A percentile compares a stretch with the other conserved stretches of the same genome.
Evolutionary conservation across 2,888 invertebrate genomes (phyloP).

Genomic region (Noctua janthe): DNA sequence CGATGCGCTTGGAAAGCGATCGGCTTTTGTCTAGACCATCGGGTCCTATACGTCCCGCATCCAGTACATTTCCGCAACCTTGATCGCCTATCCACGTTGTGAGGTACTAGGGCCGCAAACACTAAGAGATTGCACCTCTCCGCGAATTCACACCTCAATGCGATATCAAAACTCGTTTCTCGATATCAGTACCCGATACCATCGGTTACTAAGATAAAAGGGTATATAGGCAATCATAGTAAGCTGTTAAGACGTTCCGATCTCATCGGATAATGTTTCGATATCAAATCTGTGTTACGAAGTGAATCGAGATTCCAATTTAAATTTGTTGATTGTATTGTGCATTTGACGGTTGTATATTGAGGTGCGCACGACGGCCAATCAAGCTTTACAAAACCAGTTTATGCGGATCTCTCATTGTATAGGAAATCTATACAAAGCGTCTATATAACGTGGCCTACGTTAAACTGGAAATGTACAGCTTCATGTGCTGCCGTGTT

Average conservation of each 20-base stretch:
- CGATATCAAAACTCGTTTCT: constrained; percentile 24
- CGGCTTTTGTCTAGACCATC: no score
- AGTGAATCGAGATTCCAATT: constrained; percentile 4
- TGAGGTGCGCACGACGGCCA: neutral
- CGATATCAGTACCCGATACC: neutral
- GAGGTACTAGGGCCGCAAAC: neutral
- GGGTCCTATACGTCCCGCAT: neutral
- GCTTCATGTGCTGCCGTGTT: no score
- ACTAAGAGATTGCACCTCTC: constrained; percentile 7
- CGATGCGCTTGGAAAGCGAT: no score
- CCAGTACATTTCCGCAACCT: neutral
- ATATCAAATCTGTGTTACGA: constrained; percentile 33
- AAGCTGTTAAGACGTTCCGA: constrained; percentile 16
- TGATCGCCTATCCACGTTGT: neutral
- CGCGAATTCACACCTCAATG: constrained; percentile 28
- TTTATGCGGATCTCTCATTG: no score
- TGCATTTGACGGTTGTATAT: neutral
- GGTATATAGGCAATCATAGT: constrained; percentile 19
- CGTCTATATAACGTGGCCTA: no score
- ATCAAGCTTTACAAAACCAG: no score
- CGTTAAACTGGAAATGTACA: no score
- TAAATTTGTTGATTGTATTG: constrained; percentile 21
- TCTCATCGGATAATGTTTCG: constrained; percentile 14
- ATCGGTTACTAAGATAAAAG: constrained; percentile 18
- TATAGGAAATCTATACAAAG: no score